Percentiles rank a stretch among this genome's conserved stretches.
phyloP scores from a whole-genome alignment of 2,797 vertebrate species.

The Sarcoramphus papa region DNA sequence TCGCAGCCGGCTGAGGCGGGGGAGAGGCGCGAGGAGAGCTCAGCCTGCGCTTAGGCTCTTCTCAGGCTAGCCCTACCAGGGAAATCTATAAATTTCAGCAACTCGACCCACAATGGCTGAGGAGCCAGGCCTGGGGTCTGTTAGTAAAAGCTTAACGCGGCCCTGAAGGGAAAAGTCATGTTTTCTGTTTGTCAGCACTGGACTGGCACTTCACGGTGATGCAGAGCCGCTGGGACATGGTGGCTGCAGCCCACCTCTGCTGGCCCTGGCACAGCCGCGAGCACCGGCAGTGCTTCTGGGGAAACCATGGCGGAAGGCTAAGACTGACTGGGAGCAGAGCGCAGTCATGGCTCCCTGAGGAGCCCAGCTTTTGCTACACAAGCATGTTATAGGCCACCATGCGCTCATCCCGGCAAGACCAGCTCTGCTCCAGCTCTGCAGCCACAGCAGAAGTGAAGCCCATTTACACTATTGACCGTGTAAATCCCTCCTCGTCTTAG shows the following conservation, averaged over 20 bases:
- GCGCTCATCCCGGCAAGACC: not conserved
- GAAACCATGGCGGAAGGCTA: accelerated
- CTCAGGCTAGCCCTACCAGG: not conserved
- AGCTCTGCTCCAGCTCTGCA: not conserved
- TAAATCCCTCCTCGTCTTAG: not conserved
- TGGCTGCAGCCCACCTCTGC: not conserved
- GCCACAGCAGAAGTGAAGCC: not conserved
- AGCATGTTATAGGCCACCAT: no score
- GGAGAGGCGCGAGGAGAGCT: not conserved
- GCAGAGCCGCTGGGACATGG: not conserved
- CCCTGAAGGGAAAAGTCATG: accelerated
- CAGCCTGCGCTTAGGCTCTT: no score
- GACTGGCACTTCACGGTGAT: accelerated
- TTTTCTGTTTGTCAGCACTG: accelerated
- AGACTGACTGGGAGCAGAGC: not conserved
- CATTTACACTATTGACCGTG: accelerated
- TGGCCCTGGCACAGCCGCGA: accelerated
- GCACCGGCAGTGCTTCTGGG: not conserved
- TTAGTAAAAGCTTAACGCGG: not conserved
- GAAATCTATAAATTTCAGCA: not conserved
- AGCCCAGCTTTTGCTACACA: accelerated
- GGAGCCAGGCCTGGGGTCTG: not conserved
- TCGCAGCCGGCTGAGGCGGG: not conserved
- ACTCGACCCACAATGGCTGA: not conserved
- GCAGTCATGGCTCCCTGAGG: accelerated